These are phyloP conservation scores for Amphimedon queenslandica DNA, from an alignment of 37 sponge, comb jelly and placozoan species.

Conservation along the genomic window DNA sequence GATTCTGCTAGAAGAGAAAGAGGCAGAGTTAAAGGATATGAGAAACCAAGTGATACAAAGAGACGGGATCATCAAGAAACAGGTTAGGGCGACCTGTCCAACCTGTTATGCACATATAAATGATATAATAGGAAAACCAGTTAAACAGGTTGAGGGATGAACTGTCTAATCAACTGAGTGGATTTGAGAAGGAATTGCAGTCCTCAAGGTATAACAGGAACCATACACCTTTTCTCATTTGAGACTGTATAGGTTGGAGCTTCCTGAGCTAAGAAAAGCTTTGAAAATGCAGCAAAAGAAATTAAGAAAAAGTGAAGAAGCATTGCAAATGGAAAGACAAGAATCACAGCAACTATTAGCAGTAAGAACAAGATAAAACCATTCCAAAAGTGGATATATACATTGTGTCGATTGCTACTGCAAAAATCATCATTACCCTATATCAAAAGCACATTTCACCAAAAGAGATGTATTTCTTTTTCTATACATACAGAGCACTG, in stretches of 20 bases:
- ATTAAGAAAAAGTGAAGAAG: too few species aligned
- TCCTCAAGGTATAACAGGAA: not conserved
- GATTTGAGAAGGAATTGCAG: not conserved
- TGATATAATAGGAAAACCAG: too few species aligned
- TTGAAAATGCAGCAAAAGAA: not conserved
- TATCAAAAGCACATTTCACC: too few species aligned
- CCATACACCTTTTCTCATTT: not conserved
- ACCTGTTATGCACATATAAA: too few species aligned
- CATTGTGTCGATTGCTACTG: too few species aligned
- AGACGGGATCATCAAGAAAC: too few species aligned
- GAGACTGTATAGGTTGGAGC: not conserved
- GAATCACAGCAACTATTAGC: not conserved
- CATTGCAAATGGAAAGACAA: not conserved
- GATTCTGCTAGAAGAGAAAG: not conserved
- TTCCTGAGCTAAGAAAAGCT: not conserved
- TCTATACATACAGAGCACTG: constrained; percentile 1
- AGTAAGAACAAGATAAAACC: not conserved
- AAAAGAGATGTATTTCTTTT: constrained; percentile 4
- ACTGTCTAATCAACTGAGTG: not conserved
- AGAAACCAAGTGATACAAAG: not conserved
- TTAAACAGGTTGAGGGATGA: too few species aligned
- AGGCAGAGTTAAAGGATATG: not conserved
- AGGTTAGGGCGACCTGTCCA: too few species aligned
- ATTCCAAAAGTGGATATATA: too few species aligned
- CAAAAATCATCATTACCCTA: too few species aligned